Evolutionary conservation across 2,113 vertebrate species (phyloP), one percentile per base, ranked within the genome.

Genomic region (Platysteira castanea): DNA sequence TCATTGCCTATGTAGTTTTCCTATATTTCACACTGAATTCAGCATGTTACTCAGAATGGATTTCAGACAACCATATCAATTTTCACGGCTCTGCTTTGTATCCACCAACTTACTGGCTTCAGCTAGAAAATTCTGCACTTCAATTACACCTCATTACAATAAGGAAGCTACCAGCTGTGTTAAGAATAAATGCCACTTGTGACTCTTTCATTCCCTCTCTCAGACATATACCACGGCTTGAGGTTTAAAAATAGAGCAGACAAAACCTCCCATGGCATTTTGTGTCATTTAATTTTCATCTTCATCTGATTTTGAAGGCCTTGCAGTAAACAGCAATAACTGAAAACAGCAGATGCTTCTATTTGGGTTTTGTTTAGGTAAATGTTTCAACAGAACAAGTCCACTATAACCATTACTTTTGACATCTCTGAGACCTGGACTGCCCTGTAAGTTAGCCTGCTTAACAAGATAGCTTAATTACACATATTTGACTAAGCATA

Each of bases 401-500:
- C 47, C 84, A 63, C 12, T n/a, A 10, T 17, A 70, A 56, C 31
- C 56, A 84, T 68, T 74, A 52, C 41, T 80, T 80, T 24, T 71
- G 79, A 85, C n/a, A 6, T 64, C 57, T 77, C 53, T 67, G 56
- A 80, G 79, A 79, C 71, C 59, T 83, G 42, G 30, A 33, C 67
- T 27, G 22, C 35, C 71, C 71, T 68, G 54, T 54, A 59, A 87
- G n/a, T 88, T 80, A 76, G 39, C 39, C 56, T 59, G 63, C 27
- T 39, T 61, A 95, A n/a, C 53, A 61, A 83, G 70, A 95, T 30
- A 63, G 63, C 70, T 90, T 88, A 93, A 85, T 91, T 95, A 87
- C 78, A 95, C 28, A 24, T 84, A 90, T 93, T 93, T 85, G 78
- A 93, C 80, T 82, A 84, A 94, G 81, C 68, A 93, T 79, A 59